These are phyloP conservation scores for Dinocampus coccinellae DNA, from an alignment of 2,888 invertebrate species.

Conservation along the genomic window DNA sequence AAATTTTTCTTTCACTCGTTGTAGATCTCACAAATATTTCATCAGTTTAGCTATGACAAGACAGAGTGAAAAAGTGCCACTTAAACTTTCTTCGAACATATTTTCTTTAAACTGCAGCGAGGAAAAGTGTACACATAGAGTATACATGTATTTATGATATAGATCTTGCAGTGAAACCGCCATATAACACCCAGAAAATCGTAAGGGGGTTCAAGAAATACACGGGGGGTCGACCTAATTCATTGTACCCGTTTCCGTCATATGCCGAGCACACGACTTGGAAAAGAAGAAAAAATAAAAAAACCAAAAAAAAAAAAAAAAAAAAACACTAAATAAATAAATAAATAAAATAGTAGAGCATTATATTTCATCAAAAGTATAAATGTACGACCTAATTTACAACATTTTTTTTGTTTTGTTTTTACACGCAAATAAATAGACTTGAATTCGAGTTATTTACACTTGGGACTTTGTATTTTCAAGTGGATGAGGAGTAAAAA, in stretches of 20 bases:
- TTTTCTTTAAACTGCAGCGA: constrained; percentile 39
- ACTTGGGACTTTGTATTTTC: neutral
- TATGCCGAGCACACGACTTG: constrained; percentile 52
- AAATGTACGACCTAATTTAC: constrained; percentile 44
- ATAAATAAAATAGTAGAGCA: constrained; percentile 33
- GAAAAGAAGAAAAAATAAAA: too few species aligned
- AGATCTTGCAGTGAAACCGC: constrained; percentile 38
- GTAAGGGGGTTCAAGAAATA: constrained; percentile 38
- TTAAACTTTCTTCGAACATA: constrained; percentile 29
- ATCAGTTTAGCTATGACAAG: constrained; percentile 20
- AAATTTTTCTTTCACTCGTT: constrained; percentile 22
- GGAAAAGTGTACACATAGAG: neutral
- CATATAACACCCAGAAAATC: constrained; percentile 36
- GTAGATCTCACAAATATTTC: constrained; percentile 46
- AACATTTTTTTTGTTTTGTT: neutral
- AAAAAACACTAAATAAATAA: neutral
- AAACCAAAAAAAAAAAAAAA: too few species aligned
- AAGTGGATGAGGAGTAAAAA: neutral
- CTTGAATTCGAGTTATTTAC: neutral
- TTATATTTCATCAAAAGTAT: constrained; percentile 48
- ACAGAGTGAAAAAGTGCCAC: constrained; percentile 25
- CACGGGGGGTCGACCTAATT: constrained; percentile 28
- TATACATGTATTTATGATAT: constrained; percentile 20
- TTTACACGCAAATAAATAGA: neutral
- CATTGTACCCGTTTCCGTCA: constrained; percentile 52